phyloP scores from a whole-genome alignment of 2,797 vertebrate species.

The Petrocephalus sullivani region DNA sequence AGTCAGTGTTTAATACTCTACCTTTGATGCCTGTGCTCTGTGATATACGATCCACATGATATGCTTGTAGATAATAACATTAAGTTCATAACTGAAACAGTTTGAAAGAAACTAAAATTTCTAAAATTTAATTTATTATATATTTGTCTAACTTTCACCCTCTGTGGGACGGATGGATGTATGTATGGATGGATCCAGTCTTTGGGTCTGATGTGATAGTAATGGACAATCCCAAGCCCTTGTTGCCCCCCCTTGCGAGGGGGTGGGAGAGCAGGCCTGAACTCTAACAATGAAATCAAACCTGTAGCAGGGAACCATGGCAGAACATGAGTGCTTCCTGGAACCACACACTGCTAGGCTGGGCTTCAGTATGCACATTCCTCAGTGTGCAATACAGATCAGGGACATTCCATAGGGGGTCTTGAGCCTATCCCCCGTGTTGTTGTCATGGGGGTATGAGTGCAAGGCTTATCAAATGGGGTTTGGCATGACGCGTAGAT shows the following conservation, averaged over 20 bases:
- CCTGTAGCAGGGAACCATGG: background rate
- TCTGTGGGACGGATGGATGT: background rate
- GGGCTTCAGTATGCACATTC: background rate
- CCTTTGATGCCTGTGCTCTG: background rate
- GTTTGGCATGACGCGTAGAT: background rate
- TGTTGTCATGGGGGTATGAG: slow-evolving; percentile 7
- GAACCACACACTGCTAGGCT: background rate
- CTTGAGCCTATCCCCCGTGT: slow-evolving; percentile 14
- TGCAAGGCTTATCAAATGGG: background rate
- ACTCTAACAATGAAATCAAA: no score
- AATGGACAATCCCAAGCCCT: no score
- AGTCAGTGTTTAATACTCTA: slow-evolving; percentile 22
- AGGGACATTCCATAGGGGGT: background rate
- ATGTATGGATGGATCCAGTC: background rate
- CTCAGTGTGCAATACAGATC: background rate
- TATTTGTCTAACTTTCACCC: background rate
- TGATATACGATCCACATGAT: background rate
- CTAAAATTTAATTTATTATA: background rate
- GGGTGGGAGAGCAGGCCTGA: background rate
- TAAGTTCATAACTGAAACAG: background rate
- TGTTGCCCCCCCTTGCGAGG: no score
- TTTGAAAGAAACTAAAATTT: background rate
- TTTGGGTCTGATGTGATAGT: background rate
- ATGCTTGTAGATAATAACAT: background rate
- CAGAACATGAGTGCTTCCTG: background rate